Evolutionary conservation across 2,113 vertebrate species (phyloP), one percentile per base, ranked within the genome.

Genomic region (Aptenodytes forsteri): DNA sequence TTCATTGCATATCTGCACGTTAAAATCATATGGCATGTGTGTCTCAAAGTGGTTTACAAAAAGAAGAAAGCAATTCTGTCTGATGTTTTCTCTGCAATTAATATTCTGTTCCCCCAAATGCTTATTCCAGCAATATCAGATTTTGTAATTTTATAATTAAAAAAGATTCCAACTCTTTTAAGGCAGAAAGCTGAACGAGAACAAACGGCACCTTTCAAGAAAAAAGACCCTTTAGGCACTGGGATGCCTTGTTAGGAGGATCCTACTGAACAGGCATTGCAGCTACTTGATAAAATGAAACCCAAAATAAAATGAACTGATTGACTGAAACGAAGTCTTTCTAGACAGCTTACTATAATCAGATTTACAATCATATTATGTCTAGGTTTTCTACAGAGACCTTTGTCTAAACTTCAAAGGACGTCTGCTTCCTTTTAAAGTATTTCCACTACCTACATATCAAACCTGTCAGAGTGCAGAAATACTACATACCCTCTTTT

Each of bases 321-420:
- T 70, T 70, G 55, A 94, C 61, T 82, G 73, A 93, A 97, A 93
- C 47, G 16, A 91, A 91, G 84, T 64, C 75, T 80, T 87, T 96
- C 67, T 94, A 85, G 81, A 88, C 81, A 94, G 70, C 54, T 83
- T 89, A 66, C 81, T 94, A 73, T 87, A 90, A 93, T 91, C 90
- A 94, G 73, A 93, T 90, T 97, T 96, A 93, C 71, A 95, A 86
- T 91, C 62, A 36, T 52, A 87, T 89, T 95, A 96, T 65, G 89
- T 94, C 89, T 96, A 62, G 49, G n/a, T 73, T 96, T 97, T 88
- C 78, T 94, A 80, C 70, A 80, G 62, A 90, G 86, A 95, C 80
- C 21, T 94, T 95, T 96, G 91, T 95, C 66, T 96, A 85, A 94
- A 96, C 93, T 97, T 97, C 95, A 97, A 97, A 97, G 89, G 78